phyloP scores from a whole-genome alignment of 2,113 vertebrate genomes.

The Clinocottus analis region DNA sequence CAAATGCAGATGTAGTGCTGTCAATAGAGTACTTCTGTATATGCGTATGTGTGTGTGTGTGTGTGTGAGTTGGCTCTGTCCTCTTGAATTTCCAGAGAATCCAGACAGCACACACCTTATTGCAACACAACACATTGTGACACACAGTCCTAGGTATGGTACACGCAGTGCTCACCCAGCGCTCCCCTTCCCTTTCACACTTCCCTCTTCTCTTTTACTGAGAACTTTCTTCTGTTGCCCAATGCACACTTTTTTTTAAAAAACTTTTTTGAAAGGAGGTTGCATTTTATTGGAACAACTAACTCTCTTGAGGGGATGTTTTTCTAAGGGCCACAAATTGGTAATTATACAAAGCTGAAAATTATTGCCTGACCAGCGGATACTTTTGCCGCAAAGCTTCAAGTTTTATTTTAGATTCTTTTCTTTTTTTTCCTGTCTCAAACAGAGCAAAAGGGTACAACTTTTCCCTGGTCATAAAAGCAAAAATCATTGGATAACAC shows the following conservation, averaged over 20 bases:
- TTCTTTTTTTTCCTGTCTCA: constrained; percentile 18
- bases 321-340: constrained; percentile 48
- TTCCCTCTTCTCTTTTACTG: constrained; percentile 69
- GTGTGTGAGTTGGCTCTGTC: constrained; percentile 57
- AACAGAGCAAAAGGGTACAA: constrained; percentile 45
- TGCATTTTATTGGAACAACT: constrained; percentile 66
- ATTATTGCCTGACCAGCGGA: constrained; percentile 52
- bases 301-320: constrained; percentile 32
- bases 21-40: constrained; percentile 43
- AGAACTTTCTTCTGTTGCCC: constrained; percentile 72
- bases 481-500: constrained; percentile 70
- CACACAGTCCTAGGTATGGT: constrained; percentile 67
- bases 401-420: constrained; percentile 54
- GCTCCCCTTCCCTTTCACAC: constrained; percentile 72
- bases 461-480: constrained; percentile 68
- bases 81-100: constrained; percentile 80
- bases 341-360: constrained; percentile 67
- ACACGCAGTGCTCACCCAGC: constrained; percentile 64
- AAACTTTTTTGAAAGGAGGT: constrained; percentile 30
- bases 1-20: constrained; percentile 57
- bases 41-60: constrained; percentile 5
- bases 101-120: constrained; percentile 80
- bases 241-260: constrained; percentile 46
- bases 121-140: constrained; percentile 82
- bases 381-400: constrained; percentile 51